phyloP scores from a whole-genome alignment of 2,797 vertebrate genomes.

The Sandelia bainsii region DNA sequence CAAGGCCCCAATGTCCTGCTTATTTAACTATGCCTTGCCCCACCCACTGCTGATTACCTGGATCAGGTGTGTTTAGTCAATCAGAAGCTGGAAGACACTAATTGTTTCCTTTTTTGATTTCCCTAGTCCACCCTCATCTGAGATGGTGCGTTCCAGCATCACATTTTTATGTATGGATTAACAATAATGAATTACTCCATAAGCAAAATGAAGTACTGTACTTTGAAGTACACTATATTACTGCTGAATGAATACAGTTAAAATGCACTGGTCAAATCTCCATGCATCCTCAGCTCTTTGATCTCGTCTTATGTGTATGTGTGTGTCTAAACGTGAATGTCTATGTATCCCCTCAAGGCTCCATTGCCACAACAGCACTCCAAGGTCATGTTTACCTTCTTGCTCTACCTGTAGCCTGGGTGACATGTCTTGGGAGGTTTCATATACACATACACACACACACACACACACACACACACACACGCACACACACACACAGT shows the following conservation, averaged over 20 bases:
- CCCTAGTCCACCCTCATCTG: too few relatives aligned
- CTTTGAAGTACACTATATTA: neutral
- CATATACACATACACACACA: conserved; percentile 10
- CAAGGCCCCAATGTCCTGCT: too few relatives aligned
- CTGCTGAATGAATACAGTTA: neutral
- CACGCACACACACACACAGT: conserved; percentile 29
- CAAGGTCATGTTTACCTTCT: conserved; percentile 27
- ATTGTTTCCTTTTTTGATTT: too few relatives aligned
- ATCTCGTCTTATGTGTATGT: neutral
- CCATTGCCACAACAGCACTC: conserved; percentile 45
- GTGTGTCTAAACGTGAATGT: conserved; percentile 15
- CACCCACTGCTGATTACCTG: too few relatives aligned
- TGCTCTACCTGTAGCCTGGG: conserved; percentile 44
- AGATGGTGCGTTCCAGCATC: neutral
- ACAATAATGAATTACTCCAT: neutral
- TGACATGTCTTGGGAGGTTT: conserved; percentile 15
- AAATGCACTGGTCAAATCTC: neutral
- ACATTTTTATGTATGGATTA: neutral
- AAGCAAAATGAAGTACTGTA: neutral
- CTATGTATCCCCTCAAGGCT: conserved; percentile 18
- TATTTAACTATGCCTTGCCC: too few relatives aligned
- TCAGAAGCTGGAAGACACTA: too few relatives aligned
- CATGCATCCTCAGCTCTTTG: neutral
- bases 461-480: conserved; percentile 11
- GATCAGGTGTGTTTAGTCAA: too few relatives aligned